Evolutionary conservation across 35 echinoderm and acorn worm species (phyloP), one percentile per base, ranked within the genome.

Genomic region (Apostichopus parvimensis): DNA sequence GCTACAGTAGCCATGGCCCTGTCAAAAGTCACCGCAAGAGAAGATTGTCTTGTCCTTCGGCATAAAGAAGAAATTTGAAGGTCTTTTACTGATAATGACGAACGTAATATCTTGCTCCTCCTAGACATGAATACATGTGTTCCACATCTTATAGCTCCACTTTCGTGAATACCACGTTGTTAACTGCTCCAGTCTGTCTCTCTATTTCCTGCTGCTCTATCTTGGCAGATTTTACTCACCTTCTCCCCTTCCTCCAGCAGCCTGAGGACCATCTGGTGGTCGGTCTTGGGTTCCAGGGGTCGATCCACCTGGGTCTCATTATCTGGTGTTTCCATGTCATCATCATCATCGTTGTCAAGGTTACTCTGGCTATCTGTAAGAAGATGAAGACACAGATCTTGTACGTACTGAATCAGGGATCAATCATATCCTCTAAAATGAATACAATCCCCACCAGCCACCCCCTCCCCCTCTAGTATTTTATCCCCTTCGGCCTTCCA

Each of bases 221-320:
- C 58, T 61, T 61, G 3, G 34, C 64, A 14, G 64, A 18, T 68
- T 5, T 68, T 8, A 76, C 91, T 87, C 70, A 98, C 97, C 82
- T 94, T 98, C 90, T 98, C 97, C 53, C 97, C 97, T 58, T 98
- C 92, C 78, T 98, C 97, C 56, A 98, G 86, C 55, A 98, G 57
- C 81, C 93, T 92, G 0, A 98, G 93, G 2, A 98, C 95, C 94
- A 95, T 96, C 88, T 98, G 97, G 82, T 98, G 95, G 79, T 98
- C 97, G 18, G 97, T 95, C 90, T 95, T 98, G 9, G 82, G 91
- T 54, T 96, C 97, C 64, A 89, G 25, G 56, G 91, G 94, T 80
- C 93, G 93, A 77, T 98, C 97, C 25, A 90, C 82, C 28, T 93
- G 93, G 20, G 91, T 96, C 53, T 98, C 97, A 54, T 87, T 93